Evolutionary conservation across 2,113 vertebrate species (phyloP).

Genomic region (Heloderma charlesbogerti): DNA sequence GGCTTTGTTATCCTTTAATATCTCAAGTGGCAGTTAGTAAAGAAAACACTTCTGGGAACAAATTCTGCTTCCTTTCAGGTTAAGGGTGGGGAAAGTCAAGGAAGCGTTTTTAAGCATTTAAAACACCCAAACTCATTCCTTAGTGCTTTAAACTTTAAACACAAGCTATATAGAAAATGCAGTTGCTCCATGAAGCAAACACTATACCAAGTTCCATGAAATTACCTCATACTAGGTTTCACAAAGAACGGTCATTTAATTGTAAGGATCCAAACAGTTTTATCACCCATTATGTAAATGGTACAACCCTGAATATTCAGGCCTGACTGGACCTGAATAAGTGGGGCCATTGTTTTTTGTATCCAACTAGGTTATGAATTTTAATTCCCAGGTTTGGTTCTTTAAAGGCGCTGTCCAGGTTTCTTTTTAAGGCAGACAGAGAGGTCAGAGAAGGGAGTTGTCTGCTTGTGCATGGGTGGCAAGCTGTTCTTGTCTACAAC

Average conservation of each 20-base stretch:
- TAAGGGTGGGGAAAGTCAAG: background rate
- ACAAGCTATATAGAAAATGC: background rate
- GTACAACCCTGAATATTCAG: background rate
- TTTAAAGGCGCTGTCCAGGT: background rate
- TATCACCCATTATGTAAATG: conserved; percentile 8
- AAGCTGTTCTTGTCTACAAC: background rate
- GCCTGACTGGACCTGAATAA: conserved; percentile 3
- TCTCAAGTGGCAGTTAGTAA: background rate
- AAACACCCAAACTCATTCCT: background rate
- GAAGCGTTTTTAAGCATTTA: background rate
- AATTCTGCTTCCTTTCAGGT: background rate
- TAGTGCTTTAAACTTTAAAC: background rate
- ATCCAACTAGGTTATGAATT: background rate
- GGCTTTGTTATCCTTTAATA: background rate
- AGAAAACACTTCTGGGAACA: background rate
- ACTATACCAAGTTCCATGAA: background rate
- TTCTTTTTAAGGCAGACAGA: background rate
- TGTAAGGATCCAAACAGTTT: background rate
- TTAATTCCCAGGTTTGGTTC: background rate
- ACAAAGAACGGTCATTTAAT: background rate
- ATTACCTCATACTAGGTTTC: background rate
- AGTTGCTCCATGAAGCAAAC: background rate
- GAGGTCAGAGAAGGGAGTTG: background rate
- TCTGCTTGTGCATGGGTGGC: background rate
- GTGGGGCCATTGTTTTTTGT: conserved; percentile 16